Base-by-base conservation (phyloP, 2,113 vertebrate species). In the Petaurus breviceps region DNA sequence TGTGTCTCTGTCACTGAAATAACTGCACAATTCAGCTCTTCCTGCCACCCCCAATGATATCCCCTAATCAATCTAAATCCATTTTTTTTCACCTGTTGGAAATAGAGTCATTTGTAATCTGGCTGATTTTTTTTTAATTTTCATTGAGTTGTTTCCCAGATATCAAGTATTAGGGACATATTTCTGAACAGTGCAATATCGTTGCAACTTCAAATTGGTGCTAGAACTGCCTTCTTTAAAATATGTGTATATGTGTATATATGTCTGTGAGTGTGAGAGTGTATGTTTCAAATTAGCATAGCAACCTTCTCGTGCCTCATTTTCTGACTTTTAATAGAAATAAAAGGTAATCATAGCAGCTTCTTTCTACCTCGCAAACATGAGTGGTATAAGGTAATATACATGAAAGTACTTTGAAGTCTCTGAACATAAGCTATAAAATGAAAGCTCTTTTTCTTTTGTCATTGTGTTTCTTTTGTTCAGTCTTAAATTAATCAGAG, bases 1-100 rank as follows among this genome's bases (percentile, higher is more conserved):
- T 84, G 68, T 84, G 37, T 43, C 68, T 84, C n/a, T 84, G 57
- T 91, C 94, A 92, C 89, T 53, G 93, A 95, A 92, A 91, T 61
- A 96, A 43, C 28, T 96, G 54, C 7, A 14, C 25, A 94, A 31
- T 55, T 91, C 51, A 91, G 94, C 96, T 98, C 8, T 91, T 96
- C 90, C 5, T 2, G 0, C 37, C n/a, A 43, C 19, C 16, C 19
- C n/a, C 16, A 22, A 84, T 23, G 6, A 22, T 22, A n/a, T 22
- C 19, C 68, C 16, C n/a, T 90, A 95, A 95, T 54, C 94, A 95
- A n/a, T 94, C 96, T 94, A 96, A 93, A 28, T 95, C 53, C 2
- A 26, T 77, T 92, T 93, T n/a, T n/a, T n/a, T 77, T 77, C 61
- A 84, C 4, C 37, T 25, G n/a, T 94, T 90, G 77, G 51, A 96